phyloP scores from a whole-genome alignment of 2,113 vertebrate species.

The Leptobrachium leishanense region DNA sequence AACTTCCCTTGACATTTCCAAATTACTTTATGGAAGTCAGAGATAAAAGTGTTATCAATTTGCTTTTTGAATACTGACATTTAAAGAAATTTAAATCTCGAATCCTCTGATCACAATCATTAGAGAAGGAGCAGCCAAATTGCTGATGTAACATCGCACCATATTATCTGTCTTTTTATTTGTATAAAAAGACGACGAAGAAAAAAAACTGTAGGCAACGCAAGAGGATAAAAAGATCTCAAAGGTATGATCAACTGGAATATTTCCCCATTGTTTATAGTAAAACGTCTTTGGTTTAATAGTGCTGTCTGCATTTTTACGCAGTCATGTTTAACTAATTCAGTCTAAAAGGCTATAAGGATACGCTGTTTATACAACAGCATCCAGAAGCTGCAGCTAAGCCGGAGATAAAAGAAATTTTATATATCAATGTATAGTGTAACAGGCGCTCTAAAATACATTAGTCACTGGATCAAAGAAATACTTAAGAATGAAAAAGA shows the following conservation, averaged over 20 bases:
- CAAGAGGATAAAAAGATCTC: not conserved
- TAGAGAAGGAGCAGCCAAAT: conserved; percentile 49
- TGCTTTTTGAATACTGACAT: conserved; percentile 56
- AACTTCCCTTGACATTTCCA: conserved; percentile 53
- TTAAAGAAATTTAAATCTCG: conserved; percentile 53
- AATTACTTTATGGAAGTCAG: conserved; percentile 55
- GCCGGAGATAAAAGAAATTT: conserved; percentile 25
- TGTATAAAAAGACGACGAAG: not conserved
- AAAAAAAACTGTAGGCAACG: conserved; percentile 14
- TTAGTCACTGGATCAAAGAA: conserved; percentile 45
- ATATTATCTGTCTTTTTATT: conserved; percentile 7
- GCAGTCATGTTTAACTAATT: not conserved
- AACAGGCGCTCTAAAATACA: conserved; percentile 13
- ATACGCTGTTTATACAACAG: conserved; percentile 17
- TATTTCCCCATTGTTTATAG: no score
- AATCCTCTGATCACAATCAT: conserved; percentile 40
- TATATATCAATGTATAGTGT: conserved; percentile 48
- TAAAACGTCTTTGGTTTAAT: no score
- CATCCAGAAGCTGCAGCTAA: conserved; percentile 13
- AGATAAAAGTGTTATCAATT: conserved; percentile 57
- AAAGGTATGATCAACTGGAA: no score
- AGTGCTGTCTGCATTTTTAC: no score
- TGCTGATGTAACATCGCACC: conserved; percentile 51
- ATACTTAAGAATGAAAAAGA: conserved; percentile 19
- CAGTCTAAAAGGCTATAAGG: not conserved